Evolutionary conservation across 2,113 vertebrate genomes (phyloP).

Genomic region (Aptenodytes forsteri): DNA sequence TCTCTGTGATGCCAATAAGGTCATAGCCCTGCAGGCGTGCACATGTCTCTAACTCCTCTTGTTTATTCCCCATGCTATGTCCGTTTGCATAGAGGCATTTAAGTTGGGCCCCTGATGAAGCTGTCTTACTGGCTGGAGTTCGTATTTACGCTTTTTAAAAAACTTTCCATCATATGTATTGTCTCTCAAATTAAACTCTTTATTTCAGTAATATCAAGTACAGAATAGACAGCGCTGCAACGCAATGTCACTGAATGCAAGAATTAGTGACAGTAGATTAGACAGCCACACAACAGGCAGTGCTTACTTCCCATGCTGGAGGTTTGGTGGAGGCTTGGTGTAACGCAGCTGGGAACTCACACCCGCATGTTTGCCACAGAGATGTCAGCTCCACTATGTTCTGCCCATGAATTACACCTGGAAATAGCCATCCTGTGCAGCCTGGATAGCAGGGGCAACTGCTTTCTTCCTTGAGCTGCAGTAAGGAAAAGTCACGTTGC

Average conservation of each 20-base stretch:
- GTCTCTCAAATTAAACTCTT: neutral
- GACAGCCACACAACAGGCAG: neutral
- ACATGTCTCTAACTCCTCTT: too few relatives aligned
- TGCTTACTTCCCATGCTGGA: neutral
- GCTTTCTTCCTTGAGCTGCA: neutral
- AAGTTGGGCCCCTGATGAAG: too few relatives aligned
- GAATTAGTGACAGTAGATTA: too few relatives aligned
- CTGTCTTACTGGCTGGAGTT: too few relatives aligned
- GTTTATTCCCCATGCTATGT: too few relatives aligned
- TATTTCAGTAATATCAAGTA: neutral
- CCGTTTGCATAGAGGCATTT: too few relatives aligned
- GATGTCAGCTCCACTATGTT: neutral
- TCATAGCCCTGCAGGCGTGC: too few relatives aligned
- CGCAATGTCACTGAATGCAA: rapidly evolving
- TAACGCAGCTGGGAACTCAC: neutral
- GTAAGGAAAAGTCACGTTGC: neutral
- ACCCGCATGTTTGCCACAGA: rapidly evolving
- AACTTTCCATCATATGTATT: neutral
- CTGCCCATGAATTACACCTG: neutral
- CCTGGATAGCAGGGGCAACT: neutral
- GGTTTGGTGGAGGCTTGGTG: neutral
- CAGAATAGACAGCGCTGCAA: neutral
- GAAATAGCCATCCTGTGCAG: neutral
- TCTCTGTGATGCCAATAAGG: too few relatives aligned
- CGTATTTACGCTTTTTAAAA: neutral